phyloP scores from a whole-genome alignment of 2,888 invertebrate genomes.

The Athalia cordata region DNA sequence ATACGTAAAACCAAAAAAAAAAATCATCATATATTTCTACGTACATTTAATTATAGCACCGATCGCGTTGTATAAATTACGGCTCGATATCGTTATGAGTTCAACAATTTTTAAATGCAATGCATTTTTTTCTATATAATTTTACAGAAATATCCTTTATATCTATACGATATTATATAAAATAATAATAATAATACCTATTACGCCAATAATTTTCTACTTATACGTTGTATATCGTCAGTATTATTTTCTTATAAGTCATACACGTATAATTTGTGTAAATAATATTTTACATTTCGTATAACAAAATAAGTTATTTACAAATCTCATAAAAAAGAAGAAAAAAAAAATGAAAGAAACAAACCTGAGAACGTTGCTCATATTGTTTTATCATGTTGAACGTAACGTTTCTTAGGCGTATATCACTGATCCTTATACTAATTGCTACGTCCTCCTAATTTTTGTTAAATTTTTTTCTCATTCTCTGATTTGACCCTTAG shows the following conservation, averaged over 20 bases:
- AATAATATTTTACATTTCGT: too few species aligned
- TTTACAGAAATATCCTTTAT: background rate
- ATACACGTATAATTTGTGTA: too few species aligned
- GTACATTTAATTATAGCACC: conserved; percentile 13
- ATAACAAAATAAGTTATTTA: background rate
- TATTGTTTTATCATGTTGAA: too few species aligned
- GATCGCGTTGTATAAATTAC: background rate
- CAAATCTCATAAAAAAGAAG: background rate
- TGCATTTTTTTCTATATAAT: conserved; percentile 6
- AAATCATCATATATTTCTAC: background rate
- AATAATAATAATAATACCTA: too few species aligned
- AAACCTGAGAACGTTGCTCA: too few species aligned
- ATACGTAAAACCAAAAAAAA: background rate
- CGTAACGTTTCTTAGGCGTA: background rate
- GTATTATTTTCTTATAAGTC: too few species aligned
- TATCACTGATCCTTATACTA: background rate
- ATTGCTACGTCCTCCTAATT: background rate
- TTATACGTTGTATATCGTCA: too few species aligned
- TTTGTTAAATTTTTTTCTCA: too few species aligned
- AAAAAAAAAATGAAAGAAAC: too few species aligned
- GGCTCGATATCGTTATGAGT: background rate
- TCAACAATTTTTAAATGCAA: conserved; percentile 36
- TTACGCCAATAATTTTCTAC: too few species aligned
- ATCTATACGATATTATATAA: background rate
- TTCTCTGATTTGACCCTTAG: background rate